phyloP scores from a whole-genome alignment of 2,888 invertebrate species.

The Erynnis tages region DNA sequence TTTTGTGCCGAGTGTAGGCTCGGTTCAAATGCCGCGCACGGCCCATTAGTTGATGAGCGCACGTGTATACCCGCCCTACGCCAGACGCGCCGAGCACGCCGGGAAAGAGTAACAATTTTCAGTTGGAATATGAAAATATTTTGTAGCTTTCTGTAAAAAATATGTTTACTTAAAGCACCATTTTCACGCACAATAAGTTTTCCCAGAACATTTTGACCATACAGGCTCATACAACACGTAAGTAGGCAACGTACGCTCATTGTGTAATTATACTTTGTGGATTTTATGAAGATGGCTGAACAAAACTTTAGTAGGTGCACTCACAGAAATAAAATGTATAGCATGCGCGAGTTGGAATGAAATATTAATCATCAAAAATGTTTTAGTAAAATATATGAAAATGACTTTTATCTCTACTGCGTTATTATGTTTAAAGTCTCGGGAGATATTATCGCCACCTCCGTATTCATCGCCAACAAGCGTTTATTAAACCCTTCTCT shows the following conservation, averaged over 20 bases:
- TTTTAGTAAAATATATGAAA: slow-evolving; percentile 11
- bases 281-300: slow-evolving; percentile 27
- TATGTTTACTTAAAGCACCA: slow-evolving; percentile 73
- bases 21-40: slow-evolving; percentile 81
- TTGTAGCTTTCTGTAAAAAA: slow-evolving; percentile 70
- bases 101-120: slow-evolving; percentile 74
- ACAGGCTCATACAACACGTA: slow-evolving; percentile 34
- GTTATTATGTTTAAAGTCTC: slow-evolving; percentile 20
- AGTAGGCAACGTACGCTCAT: slow-evolving; percentile 27
- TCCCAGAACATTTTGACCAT: slow-evolving; percentile 63
- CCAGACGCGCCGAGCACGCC: slow-evolving; percentile 45
- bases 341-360: slow-evolving; percentile 6
- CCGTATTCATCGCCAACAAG: slow-evolving; percentile 18
- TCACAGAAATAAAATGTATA: slow-evolving; percentile 20
- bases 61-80: slow-evolving; percentile 68
- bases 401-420: slow-evolving; percentile 16
- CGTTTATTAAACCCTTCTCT: slow-evolving; percentile 20
- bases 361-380: slow-evolving; percentile 28
- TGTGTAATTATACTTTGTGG: slow-evolving; percentile 28
- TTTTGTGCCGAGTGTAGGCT: slow-evolving; percentile 76
- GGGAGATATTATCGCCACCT: slow-evolving; percentile 24
- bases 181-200: slow-evolving; percentile 76
- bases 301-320: slow-evolving; percentile 22
- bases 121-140: slow-evolving; percentile 77
- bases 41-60: slow-evolving; percentile 82